phyloP scores from a whole-genome alignment of 2,113 vertebrate genomes.

The Ceyx cyanopectus region DNA sequence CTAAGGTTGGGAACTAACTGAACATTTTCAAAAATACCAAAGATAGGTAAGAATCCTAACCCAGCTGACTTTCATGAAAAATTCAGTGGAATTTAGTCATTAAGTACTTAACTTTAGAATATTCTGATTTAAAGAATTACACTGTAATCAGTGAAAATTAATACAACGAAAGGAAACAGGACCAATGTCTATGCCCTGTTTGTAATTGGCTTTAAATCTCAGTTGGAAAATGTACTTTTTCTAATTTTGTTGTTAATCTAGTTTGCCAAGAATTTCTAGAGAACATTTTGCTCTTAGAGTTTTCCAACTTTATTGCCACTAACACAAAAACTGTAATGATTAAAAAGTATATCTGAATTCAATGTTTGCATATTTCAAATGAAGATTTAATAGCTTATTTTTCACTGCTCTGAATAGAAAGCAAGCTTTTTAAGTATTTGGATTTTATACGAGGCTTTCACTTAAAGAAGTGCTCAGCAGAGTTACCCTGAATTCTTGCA shows the following conservation, averaged over 20 bases:
- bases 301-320: background rate
- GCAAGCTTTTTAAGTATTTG: background rate
- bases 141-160: background rate
- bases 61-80: background rate
- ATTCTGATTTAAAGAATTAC: background rate
- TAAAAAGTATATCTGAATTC: background rate
- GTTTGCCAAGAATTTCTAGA: background rate
- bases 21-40: background rate
- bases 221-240: background rate
- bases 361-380: background rate
- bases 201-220: background rate
- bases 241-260: background rate
- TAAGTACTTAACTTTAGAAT: background rate
- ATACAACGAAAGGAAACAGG: background rate
- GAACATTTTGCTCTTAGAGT: background rate
- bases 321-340: background rate
- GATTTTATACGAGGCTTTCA: background rate
- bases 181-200: background rate
- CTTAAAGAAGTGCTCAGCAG: background rate
- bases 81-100: background rate
- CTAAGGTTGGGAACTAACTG: background rate
- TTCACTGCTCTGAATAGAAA: background rate
- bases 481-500: background rate
- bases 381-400: background rate
- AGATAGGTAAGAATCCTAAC: background rate